Base-by-base conservation (phyloP, 2,888 invertebrate genomes). In the Drosophila koepferae region DNA sequence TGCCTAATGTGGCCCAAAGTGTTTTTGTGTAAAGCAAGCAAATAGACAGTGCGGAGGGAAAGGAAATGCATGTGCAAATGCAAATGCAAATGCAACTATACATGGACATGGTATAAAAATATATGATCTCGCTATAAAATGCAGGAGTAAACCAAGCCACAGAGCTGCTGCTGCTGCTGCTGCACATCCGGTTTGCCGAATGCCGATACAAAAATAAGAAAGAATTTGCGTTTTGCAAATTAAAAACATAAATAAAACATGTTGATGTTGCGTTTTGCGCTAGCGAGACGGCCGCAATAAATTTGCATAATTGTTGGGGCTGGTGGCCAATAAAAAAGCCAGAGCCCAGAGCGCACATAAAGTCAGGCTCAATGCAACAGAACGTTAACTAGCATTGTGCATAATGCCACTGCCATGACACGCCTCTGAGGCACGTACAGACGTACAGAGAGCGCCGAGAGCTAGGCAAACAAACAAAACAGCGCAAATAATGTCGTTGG, bases 181-280 rank as follows among this genome's bases (percentile, higher is more conserved):
- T 55, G 55, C 53, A 49, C 44, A 66, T 55, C 55, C 71, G 63
- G 40, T 48, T 58, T 49, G 41, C 41, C 18, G 18, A 51, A 53
- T 44, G 63, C 54, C 68, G 64, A 71, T 72, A 40, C 62, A 67
- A 74, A 80, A 77, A 38, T 28, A 28, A 6, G 5, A 28, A 6
- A 6, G 6, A 28, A 28, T 5, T 69, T 72, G 55, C 60, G 36
- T 70, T 73, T 68, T 66, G 67, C 63, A 73, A 81, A 83, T 80
- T 72, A 73, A 72, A 75, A 69, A 48, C 72, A 72, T 86, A 77
- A 86, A 86, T 83, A 83, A 77, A 77, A 76, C 72, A 75, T 75
- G 49, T 63, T 62, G 62, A 51, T 59, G 58, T 28, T 62, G 48
- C n/a, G n/a, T n/a, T n/a, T n/a, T n/a, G 46, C 51, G 49, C 54